Conservation (phyloP, 2,113 vertebrate genomes). For the Tinamus guttatus region DNA sequence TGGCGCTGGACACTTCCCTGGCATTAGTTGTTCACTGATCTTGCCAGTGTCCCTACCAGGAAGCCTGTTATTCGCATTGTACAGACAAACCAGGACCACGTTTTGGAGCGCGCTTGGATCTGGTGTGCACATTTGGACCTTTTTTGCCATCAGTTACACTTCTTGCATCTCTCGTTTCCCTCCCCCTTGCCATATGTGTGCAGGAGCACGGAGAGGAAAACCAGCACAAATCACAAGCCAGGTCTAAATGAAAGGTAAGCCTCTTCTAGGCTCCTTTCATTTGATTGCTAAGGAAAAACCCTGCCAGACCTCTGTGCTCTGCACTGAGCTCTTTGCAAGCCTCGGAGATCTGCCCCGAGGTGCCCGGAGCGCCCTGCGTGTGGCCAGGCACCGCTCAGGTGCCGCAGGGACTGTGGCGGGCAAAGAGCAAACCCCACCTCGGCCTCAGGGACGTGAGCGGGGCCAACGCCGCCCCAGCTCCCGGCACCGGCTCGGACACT, state of each 20-base stretch:
- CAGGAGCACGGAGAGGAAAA: constrained; percentile 57
- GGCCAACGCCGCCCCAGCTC: background rate
- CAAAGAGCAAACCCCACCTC: background rate
- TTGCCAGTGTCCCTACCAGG: constrained; percentile 27
- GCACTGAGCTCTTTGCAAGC: background rate
- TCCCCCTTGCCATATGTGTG: constrained; percentile 9
- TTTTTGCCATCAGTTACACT: constrained; percentile 58
- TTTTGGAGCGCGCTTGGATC: constrained; percentile 54
- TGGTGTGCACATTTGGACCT: constrained; percentile 53
- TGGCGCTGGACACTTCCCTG: background rate
- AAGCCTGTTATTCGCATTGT: constrained; percentile 47
- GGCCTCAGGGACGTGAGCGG: fast-evolving
- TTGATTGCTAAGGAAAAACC: background rate
- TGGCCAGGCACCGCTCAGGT: background rate
- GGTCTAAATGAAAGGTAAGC: constrained; percentile 24
- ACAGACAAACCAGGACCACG: constrained; percentile 56
- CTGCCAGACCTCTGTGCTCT: background rate
- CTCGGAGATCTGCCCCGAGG: background rate
- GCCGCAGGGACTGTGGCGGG: background rate
- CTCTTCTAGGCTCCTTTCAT: background rate
- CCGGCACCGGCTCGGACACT: background rate
- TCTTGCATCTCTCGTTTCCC: constrained; percentile 16
- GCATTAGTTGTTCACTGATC: constrained; percentile 64
- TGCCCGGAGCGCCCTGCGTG: background rate
- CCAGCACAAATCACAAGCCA: constrained; percentile 25